phyloP scores from a whole-genome alignment of 2,113 vertebrate species.

The Cairina moschata region DNA sequence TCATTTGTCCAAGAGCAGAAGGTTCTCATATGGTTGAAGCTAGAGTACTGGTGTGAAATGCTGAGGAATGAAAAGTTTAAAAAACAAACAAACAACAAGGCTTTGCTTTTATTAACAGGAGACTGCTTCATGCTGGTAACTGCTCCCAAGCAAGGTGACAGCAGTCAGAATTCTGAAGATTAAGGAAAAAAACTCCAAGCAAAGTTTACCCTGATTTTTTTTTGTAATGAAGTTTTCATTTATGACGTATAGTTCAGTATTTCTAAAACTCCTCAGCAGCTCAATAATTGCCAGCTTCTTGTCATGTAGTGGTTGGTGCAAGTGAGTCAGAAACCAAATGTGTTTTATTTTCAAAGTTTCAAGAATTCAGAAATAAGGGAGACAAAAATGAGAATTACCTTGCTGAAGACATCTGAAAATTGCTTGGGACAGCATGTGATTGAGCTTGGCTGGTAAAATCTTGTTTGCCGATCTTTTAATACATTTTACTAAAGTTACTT shows the following conservation, averaged over 20 bases:
- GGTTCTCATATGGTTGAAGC: not conserved
- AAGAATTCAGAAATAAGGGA: not conserved
- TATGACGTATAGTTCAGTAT: not conserved
- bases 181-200: not conserved
- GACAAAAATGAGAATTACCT: not conserved
- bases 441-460: accelerated
- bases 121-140: not conserved
- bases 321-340: not conserved
- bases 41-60: not conserved
- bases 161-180: not conserved
- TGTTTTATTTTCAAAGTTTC: not conserved
- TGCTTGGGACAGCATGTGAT: accelerated
- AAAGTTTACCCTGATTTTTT: not conserved
- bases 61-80: not conserved
- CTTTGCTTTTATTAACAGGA: not conserved
- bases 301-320: not conserved
- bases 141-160: no score
- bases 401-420: not conserved
- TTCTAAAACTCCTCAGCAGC: not conserved
- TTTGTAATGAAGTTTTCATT: not conserved
- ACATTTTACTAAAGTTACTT: not conserved
- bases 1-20: not conserved
- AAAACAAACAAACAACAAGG: not conserved
- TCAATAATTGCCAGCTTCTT: not conserved
- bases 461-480: accelerated